These are phyloP conservation scores for Cherax quadricarinatus DNA, from an alignment of 1,140 invertebrate genomes.

Conservation along the genomic window DNA sequence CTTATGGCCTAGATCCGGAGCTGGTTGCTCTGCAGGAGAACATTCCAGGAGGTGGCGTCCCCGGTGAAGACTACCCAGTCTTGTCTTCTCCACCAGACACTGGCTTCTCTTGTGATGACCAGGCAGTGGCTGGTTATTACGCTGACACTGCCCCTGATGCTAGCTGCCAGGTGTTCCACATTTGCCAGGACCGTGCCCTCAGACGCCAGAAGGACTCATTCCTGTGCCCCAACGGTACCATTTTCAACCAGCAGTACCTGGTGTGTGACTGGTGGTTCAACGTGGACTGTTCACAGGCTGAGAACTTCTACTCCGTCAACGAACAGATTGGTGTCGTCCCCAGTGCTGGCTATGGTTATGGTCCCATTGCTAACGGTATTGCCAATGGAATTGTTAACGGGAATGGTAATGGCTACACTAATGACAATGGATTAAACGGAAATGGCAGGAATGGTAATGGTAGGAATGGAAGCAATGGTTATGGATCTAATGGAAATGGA, in stretches of 20 bases:
- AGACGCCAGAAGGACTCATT: conserved; percentile 75
- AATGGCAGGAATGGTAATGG: conserved; percentile 1
- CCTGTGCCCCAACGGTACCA: conserved; percentile 80
- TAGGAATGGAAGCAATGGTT: not conserved
- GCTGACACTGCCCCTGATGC: conserved; percentile 75
- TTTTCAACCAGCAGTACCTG: conserved; percentile 80
- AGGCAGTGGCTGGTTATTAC: conserved; percentile 72
- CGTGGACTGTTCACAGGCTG: conserved; percentile 77
- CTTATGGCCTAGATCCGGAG: not conserved
- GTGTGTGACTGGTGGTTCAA: conserved; percentile 82
- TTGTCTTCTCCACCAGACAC: conserved; percentile 76
- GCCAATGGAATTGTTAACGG: not conserved
- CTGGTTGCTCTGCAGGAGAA: conserved; percentile 20
- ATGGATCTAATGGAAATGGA: not conserved
- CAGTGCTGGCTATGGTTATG: not conserved
- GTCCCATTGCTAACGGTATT: not conserved
- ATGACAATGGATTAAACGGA: not conserved
- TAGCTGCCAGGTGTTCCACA: conserved; percentile 79
- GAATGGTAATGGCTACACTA: not conserved
- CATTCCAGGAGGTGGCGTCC: conserved; percentile 61
- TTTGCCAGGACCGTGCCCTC: conserved; percentile 79
- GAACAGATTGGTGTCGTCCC: conserved; percentile 50
- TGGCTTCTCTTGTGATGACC: conserved; percentile 76
- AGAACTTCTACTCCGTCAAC: conserved; percentile 77
- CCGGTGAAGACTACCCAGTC: conserved; percentile 75